Conservation (phyloP, 2,113 vertebrate genomes). For the Coturnix japonica region DNA sequence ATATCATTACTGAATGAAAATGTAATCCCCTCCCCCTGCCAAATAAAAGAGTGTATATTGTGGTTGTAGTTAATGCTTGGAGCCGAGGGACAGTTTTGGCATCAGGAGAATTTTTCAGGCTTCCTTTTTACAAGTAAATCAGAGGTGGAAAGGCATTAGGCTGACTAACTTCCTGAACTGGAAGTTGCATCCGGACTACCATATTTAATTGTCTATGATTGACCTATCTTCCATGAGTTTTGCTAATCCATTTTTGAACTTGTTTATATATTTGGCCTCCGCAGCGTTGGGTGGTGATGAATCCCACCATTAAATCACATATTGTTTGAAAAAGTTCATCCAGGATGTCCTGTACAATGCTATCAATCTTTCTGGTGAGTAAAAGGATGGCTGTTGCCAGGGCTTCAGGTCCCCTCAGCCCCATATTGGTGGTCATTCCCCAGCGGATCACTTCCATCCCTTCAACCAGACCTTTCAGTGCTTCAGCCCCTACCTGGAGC, state of each 20-base stretch:
- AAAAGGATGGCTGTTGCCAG: background rate
- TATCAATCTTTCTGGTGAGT: background rate
- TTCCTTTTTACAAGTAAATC: slow-evolving; percentile 34
- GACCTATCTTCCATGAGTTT: slow-evolving; percentile 12
- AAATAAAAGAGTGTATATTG: background rate
- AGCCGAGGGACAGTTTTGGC: slow-evolving; percentile 53
- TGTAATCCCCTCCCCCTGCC: background rate
- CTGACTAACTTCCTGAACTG: slow-evolving; percentile 40
- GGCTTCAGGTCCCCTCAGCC: background rate
- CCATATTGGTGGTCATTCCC: background rate
- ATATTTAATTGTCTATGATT: slow-evolving; percentile 43
- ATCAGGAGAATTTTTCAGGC: background rate
- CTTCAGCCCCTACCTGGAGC: background rate
- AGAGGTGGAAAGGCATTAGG: slow-evolving; percentile 39
- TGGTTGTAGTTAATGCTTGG: background rate
- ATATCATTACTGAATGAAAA: slow-evolving; percentile 34
- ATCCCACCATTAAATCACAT: background rate
- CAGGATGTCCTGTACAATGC: slow-evolving; percentile 55
- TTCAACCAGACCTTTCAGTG: background rate
- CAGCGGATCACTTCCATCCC: background rate
- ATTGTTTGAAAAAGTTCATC: background rate
- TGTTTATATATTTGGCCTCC: background rate
- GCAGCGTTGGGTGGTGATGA: background rate
- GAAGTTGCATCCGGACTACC: slow-evolving; percentile 41
- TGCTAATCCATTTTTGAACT: background rate